A percentile compares a stretch with the other conserved stretches of the same genome.
phyloP scores from a whole-genome alignment of 2,113 vertebrate species.

The Bombycilla garrulus region DNA sequence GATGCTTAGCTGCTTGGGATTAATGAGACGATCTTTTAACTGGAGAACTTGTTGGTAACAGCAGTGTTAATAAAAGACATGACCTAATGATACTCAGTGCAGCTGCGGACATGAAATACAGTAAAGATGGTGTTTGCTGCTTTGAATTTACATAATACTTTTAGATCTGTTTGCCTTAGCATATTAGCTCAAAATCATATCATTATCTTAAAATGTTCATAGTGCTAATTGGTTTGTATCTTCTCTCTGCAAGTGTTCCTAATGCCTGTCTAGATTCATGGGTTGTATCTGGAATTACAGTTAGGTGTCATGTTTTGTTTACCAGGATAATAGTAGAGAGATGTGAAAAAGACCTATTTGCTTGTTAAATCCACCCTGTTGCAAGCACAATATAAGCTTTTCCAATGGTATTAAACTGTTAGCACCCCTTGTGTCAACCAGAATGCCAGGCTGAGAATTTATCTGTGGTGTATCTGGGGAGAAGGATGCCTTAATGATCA shows the following conservation, averaged over 20 bases:
- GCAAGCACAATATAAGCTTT: background rate
- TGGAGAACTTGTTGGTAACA: background rate
- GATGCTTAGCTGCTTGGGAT: constrained; percentile 43
- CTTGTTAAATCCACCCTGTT: background rate
- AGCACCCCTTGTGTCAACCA: background rate
- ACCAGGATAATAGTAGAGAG: background rate
- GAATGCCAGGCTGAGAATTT: background rate
- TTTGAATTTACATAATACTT: background rate
- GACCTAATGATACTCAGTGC: background rate
- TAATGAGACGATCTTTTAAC: constrained; percentile 26
- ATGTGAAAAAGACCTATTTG: background rate
- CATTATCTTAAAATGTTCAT: background rate
- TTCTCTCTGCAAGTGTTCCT: background rate
- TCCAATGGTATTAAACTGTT: background rate
- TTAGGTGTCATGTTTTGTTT: background rate
- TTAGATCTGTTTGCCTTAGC: background rate
- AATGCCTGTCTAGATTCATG: background rate
- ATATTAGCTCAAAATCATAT: background rate
- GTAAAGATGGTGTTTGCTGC: background rate
- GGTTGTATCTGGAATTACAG: background rate
- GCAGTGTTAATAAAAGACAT: background rate
- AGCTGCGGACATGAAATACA: background rate
- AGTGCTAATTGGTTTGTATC: constrained; percentile 12
- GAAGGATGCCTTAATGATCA: background rate
- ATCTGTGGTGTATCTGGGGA: background rate